Conservation (phyloP, 2,888 invertebrate species). For the Onchidella celtica region DNA sequence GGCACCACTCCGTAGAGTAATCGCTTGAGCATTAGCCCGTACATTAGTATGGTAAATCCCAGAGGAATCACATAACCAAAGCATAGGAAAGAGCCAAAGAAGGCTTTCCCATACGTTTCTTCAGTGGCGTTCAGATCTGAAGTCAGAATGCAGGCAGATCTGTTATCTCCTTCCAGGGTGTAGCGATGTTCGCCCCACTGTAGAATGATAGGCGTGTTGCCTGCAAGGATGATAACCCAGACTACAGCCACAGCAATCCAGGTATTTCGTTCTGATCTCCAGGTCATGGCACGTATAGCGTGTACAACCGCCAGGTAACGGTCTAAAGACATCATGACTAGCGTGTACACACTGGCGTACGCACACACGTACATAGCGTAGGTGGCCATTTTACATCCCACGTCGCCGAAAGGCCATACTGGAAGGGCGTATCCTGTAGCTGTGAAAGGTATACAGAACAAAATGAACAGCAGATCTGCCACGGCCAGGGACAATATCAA, state of each 20-base stretch:
- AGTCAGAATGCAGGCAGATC: constrained; percentile 70
- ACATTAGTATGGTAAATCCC: constrained; percentile 91
- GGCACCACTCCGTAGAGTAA: constrained; percentile 90
- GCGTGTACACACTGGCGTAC: constrained; percentile 94
- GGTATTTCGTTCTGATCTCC: constrained; percentile 91
- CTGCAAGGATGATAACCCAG: constrained; percentile 87
- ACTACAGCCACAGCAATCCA: constrained; percentile 88
- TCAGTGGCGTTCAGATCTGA: constrained; percentile 13
- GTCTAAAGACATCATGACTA: constrained; percentile 96
- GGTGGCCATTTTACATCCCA: constrained; percentile 94
- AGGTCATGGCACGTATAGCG: constrained; percentile 92
- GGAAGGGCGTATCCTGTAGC: constrained; percentile 93
- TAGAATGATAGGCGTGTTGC: constrained; percentile 76
- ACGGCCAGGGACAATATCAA: constrained; percentile 94
- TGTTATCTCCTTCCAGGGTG: constrained; percentile 76
- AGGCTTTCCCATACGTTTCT: constrained; percentile 48
- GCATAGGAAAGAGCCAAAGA: constrained; percentile 84
- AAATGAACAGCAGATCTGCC: constrained; percentile 94
- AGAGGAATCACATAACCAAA: constrained; percentile 94
- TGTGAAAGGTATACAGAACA: constrained; percentile 96
- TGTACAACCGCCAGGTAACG: constrained; percentile 95
- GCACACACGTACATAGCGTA: constrained; percentile 95
- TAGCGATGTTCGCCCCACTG: constrained; percentile 67
- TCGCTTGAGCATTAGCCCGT: constrained; percentile 92
- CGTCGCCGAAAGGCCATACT: constrained; percentile 93